Evolutionary conservation across 2,797 vertebrate species (phyloP), one percentile per base, ranked within the genome.

Genomic region (Argya squamiceps): DNA sequence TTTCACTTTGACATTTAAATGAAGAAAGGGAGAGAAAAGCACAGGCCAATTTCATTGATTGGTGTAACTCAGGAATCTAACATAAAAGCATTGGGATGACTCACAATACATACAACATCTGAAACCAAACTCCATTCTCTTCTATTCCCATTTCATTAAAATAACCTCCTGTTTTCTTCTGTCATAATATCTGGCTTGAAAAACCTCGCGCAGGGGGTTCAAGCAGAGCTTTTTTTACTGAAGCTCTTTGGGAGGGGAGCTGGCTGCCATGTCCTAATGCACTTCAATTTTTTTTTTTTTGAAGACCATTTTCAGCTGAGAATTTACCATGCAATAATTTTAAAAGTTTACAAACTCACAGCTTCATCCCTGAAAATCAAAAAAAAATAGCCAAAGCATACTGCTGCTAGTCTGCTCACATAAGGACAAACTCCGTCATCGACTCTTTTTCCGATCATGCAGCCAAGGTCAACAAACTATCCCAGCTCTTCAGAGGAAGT

Each of bases 1-100:
- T 97, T 98, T 97, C 95, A 97, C 95, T 97, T 98, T 97, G 94
- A 97, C 96, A 92, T 96, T 96, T 93, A 97, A 97, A 97, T 92
- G 94, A 97, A 96, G 87, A 91, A 94, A 91, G 75, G 63, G 84
- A 96, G 86, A 96, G 83, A 89, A 97, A 96, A 95, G 90, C 77
- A 93, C 65, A 86, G 75, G 76, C 95, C 94, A 96, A 97, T 97
- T 97, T 96, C 93, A 97, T 97, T 96, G 97, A 97, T 94, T 97
- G 84, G 67, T 95, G 77, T 93, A 96, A 95, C 95, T 97, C 92
- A 93, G 94, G 96, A 97, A 96, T 95, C 91, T 95, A 90, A 94
- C 95, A 96, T 97, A 97, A 97, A 97, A 97, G 96, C 95, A 92
- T 10, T 26, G 62, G 73, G 94, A 97, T 95, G 96, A 96, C 91